Evolutionary conservation across 2,113 vertebrate genomes (phyloP), one percentile per base, ranked within the genome.

Genomic region (Microtus pennsylvanicus): DNA sequence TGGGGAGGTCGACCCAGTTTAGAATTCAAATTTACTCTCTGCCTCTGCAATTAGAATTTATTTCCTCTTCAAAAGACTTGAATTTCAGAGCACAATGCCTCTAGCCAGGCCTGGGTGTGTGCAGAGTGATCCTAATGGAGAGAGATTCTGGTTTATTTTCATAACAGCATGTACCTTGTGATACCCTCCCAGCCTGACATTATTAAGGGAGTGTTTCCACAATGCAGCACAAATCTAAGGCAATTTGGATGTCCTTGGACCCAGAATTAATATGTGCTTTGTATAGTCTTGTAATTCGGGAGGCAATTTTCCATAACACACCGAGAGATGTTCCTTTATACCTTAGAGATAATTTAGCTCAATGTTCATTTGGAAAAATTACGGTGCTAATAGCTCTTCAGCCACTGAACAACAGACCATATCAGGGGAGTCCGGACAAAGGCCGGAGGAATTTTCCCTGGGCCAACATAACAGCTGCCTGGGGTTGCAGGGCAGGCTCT

Each of bases 231-330:
- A 89, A 95, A 92, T 95, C 96, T 78, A 52, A 91, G 96, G 97
- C 97, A 96, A 94, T 97, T 97, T 97, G 92, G 67, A 92, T 96
- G 96, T 96, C 88, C 96, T 97, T 91, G 95, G 97, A 95, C 95
- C 81, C 88, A 74, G 95, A 96, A 98, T 97, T 97, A 97, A 98
- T 97, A 97, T 91, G 94, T 87, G 94, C 95, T 98, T 97, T 97
- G 96, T 97, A 97, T 92, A 94, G 96, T 93, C 94, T 96, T 95
- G 89, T 97, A 94, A 97, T 97, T 92, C 91, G 96, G 97, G 91
- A 97, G 94, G 97, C 92, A 98, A 97, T 98, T 97, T 98, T 98
- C 97, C 92, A 72, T 96, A 96, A 97, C 95, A 97, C 85, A 80
- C 92, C 21, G 93, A 96, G 96, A 97, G 97, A 97, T 96, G 90